A percentile compares a stretch with the other conserved stretches of the same genome.
Conservation (phyloP, 2,797 vertebrate species). For the Pipistrellus kuhlii region DNA sequence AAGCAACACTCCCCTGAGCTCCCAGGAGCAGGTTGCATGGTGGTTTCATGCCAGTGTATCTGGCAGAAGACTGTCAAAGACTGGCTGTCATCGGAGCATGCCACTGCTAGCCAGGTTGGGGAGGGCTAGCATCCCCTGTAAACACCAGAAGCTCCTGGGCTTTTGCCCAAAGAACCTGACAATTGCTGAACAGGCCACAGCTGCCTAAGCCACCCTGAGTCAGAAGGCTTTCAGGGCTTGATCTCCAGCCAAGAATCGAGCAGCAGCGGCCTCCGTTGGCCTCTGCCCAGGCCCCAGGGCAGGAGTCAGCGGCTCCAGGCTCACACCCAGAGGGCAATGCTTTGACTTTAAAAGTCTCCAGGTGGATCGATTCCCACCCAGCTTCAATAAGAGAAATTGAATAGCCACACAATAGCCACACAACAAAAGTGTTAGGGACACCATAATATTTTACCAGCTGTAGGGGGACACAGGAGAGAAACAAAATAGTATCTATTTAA, state of each 20-base stretch:
- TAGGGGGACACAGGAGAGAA: not conserved
- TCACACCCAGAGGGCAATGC: not conserved
- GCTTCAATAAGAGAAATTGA: conserved; percentile 25
- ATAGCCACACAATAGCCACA: not conserved
- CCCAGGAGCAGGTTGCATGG: not conserved
- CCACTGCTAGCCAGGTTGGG: not conserved
- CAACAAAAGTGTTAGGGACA: not conserved
- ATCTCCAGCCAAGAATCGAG: conserved; percentile 28
- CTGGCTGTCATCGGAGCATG: not conserved
- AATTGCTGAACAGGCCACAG: not conserved
- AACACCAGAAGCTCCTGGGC: not conserved
- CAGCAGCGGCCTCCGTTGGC: not conserved
- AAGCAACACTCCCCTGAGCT: not conserved
- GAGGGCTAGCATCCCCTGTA: too few relatives aligned
- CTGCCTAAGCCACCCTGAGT: not conserved
- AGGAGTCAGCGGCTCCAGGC: not conserved
- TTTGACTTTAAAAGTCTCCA: conserved; percentile 13
- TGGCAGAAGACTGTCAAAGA: not conserved
- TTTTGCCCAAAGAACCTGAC: conserved; percentile 18
- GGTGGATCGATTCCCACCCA: not conserved
- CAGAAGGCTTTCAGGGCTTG: conserved; percentile 1
- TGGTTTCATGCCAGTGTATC: not conserved
- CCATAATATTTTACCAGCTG: not conserved
- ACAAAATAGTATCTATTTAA: not conserved
- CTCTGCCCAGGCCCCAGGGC: not conserved